Evolutionary conservation across 2,113 vertebrate genomes (phyloP).

Genomic region (Aplodontia rufa): DNA sequence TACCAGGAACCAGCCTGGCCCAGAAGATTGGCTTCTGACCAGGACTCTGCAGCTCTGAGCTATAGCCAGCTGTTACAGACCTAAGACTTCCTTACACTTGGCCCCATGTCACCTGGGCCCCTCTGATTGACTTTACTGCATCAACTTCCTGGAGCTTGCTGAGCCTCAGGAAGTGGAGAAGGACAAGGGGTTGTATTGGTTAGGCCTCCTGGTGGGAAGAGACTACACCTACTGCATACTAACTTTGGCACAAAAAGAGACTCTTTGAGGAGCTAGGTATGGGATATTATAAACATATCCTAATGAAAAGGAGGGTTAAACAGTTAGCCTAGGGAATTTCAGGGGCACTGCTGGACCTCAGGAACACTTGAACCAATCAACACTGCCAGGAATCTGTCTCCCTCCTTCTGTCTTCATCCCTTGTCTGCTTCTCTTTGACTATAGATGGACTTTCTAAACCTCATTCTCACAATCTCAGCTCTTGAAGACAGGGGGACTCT

Average conservation of each 20-base stretch:
- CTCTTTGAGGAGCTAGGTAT: neutral
- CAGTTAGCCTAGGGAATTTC: neutral
- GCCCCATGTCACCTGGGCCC: neutral
- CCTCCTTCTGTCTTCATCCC: neutral
- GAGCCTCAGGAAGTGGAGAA: neutral
- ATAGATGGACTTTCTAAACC: neutral
- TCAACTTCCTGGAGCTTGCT: neutral
- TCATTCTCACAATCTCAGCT: neutral
- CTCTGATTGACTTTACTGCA: neutral
- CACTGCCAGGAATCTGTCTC: neutral
- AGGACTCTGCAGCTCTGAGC: slow-evolving; percentile 17
- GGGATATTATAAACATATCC: neutral
- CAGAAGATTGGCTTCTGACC: slow-evolving; percentile 31
- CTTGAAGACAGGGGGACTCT: neutral
- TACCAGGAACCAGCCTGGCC: slow-evolving; percentile 36
- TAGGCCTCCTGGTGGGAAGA: neutral
- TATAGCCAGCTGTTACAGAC: neutral
- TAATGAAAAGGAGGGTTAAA: neutral
- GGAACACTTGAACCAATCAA: neutral
- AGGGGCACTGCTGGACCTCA: neutral
- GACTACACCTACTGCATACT: neutral
- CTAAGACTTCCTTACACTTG: neutral
- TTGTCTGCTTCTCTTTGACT: neutral
- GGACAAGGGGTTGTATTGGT: neutral
- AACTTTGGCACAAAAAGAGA: neutral